Base-by-base conservation (phyloP, 2,888 invertebrate species). In the Mesochorus sp. region DNA sequence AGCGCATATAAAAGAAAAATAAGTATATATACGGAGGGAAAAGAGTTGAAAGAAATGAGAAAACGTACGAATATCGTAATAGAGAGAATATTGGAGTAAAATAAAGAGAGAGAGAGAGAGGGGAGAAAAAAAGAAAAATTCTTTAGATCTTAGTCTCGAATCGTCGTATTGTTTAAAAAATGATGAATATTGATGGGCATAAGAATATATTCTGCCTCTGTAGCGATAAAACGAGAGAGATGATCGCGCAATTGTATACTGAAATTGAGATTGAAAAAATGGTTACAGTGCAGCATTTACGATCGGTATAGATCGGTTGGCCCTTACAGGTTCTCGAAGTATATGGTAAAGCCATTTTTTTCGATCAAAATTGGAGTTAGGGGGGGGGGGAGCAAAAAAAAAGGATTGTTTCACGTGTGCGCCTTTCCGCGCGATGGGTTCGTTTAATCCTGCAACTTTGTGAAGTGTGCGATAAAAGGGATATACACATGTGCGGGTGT, bases 401-500 rank as follows among this genome's bases (percentile, higher is more conserved):
- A 31, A 8, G 31, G 31, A 2, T 31, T 21, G 24, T 31, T 47
- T 62, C 14, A 47, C 47, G 14, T 31, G 12, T 24, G n/a, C 12
- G 42, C 3, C 39, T 42, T 24, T 12, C 12, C 17, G 26, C 6
- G 21, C n/a, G n/a, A n/a, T n/a, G n/a, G n/a, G n/a, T n/a, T n/a
- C n/a, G 28, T 17, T 62, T 44, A 17, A 62, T 62, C 28, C 17
- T 5, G 5, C 19, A 62, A 10, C n/a, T 28, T 62, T 4, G 4
- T n/a, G 12, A 55, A 34, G 51, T 17, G n/a, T n/a, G 21, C n/a
- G 47, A 31, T 31, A 17, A 26, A 68, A 28, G 64, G 28, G 44
- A 42, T 19, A 37, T 28, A 12, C 14, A 37, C 19, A 19, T 19
- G 26, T 8, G 28, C 37, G 31, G 47, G 39, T 64, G n/a, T 49